Percentiles rank a stretch among this genome's conserved stretches.
Evolutionary conservation across 2,113 vertebrate genomes (phyloP).

Genomic region (Ia io): DNA sequence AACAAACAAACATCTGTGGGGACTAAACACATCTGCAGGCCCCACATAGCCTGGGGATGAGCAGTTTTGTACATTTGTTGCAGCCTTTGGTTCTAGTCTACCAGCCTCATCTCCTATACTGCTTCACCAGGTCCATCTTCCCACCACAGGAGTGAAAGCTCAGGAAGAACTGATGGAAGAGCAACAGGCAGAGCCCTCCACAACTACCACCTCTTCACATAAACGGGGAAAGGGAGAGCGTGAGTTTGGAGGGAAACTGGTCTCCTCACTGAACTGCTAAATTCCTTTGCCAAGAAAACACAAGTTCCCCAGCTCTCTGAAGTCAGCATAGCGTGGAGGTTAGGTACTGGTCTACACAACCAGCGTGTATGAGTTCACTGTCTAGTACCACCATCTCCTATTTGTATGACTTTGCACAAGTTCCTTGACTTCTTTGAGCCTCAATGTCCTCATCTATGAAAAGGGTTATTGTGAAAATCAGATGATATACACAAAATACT

Average conservation of each 20-base stretch:
- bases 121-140: not conserved
- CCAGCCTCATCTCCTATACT: not conserved
- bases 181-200: not conserved
- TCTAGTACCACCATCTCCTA: not conserved
- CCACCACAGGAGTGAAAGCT: not conserved
- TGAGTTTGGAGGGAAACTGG: not conserved
- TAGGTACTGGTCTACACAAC: not conserved
- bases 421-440: not conserved
- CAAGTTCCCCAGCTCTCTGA: not conserved
- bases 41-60: not conserved
- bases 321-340: not conserved
- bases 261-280: not conserved
- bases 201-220: not conserved
- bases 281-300: conserved; percentile 27
- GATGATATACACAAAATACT: not conserved
- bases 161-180: not conserved
- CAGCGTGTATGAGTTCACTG: not conserved
- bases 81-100: not conserved
- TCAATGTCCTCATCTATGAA: not conserved
- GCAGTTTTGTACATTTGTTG: not conserved
- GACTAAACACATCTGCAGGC: not conserved
- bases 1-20: not conserved
- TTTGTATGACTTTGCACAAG: not conserved
- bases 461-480: not conserved
- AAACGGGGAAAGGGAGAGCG: not conserved